Evolutionary conservation across 2,797 vertebrate species (phyloP), one percentile per base, ranked within the genome.

Genomic region (Sebastes taczanowskii): DNA sequence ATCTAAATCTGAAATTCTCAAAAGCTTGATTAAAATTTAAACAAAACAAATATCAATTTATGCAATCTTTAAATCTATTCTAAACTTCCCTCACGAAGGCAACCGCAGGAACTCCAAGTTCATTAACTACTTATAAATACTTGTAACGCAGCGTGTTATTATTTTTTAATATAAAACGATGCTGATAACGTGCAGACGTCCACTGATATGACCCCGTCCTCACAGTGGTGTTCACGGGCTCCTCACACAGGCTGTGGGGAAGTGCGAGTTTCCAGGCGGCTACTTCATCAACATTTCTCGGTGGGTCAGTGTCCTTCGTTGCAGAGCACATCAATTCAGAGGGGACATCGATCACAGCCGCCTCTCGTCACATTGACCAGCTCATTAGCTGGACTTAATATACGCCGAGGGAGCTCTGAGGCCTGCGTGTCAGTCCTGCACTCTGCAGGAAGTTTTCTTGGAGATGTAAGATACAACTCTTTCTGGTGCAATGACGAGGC

Each of bases 311-410:
- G 93, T 94, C 92, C 92, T 93, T 91, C 81, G 53, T 84, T 91
- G 89, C 84, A 91, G 91, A 94, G 89, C 87, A 92, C 92, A 93
- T 95, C 92, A 94, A 93, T 93, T 92, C 92, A 91, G 81, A 71
- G 88, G 86, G 91, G 91, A 88, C 93, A 95, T 95, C 91, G 92
- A 95, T 96, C 94, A 95, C 84, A 70, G 88, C 87, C 70, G 76
- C 94, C 88, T 81, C 90, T 87, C 79, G 86, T 94, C 93, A 92
- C 90, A 93, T 87, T 94, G 94, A 95, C 92, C 92, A 91, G 91
- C 92, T 94, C 94, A 95, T 95, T 95, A 95, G 89, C 80, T 80
- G 88, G 85, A 92, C 91, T 92, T 94, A 94, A 93, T 93, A 91
- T 90, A 91, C 80, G 71, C 85, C 34, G 29, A 88, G 81, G 84